phyloP scores from a whole-genome alignment of 2,797 vertebrate species.

The Smutsia gigantea region DNA sequence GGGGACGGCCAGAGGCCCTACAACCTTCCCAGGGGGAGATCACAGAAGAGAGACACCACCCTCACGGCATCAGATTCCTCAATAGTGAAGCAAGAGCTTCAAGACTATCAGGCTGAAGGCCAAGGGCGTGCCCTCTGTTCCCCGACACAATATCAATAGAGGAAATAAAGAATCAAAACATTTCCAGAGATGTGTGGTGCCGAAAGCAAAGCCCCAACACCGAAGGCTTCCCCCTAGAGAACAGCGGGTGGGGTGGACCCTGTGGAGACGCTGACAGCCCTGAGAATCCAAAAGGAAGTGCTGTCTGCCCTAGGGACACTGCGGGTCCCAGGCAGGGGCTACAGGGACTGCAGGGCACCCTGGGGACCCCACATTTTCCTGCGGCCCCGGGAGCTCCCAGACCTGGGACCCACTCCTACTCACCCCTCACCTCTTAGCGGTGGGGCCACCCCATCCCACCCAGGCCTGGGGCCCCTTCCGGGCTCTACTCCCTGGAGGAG shows the following conservation, averaged over 20 bases:
- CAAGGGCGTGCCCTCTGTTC: neutral
- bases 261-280: neutral
- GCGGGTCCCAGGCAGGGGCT: no score
- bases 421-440: neutral
- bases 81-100: neutral
- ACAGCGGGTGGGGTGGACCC: neutral
- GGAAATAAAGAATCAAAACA: neutral
- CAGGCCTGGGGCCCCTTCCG: neutral
- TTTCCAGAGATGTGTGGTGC: neutral
- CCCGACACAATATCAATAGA: neutral
- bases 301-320: neutral
- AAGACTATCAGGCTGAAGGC: neutral
- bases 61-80: neutral
- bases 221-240: neutral
- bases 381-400: neutral
- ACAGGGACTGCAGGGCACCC: neutral
- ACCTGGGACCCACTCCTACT: neutral
- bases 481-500: neutral
- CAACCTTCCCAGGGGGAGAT: no score
- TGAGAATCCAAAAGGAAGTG: neutral
- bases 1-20: neutral
- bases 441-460: fast-evolving
- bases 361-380: neutral
- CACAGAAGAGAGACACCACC: no score
- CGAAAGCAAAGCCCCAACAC: neutral